Conservation (phyloP, 2,888 invertebrate species). For the Mimachlamys varia region DNA sequence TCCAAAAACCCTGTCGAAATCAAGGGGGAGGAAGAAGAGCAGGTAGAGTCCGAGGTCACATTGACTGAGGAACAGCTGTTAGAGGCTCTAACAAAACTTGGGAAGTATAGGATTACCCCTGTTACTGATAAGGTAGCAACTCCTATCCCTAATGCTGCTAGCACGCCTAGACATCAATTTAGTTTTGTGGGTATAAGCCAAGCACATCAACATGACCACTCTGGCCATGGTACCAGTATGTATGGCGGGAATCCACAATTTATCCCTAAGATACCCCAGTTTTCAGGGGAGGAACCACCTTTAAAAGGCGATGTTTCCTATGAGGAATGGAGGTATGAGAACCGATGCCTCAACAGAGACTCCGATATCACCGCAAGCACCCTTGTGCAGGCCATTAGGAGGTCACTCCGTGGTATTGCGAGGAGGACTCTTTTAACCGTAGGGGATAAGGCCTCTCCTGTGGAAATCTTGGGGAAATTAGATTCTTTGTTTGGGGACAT, state of each 20-base stretch:
- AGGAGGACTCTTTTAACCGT: conserved; percentile 46
- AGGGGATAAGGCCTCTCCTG: conserved; percentile 43
- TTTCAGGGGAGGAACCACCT: conserved; percentile 48
- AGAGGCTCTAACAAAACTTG: too few relatives aligned
- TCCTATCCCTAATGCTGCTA: too few relatives aligned
- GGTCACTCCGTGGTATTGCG: conserved; percentile 48
- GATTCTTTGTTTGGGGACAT: conserved; percentile 47
- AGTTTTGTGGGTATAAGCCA: not conserved
- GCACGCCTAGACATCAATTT: not conserved
- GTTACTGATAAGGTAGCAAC: too few relatives aligned
- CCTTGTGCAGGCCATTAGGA: conserved; percentile 43
- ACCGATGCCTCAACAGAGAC: conserved; percentile 36
- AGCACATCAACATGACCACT: not conserved
- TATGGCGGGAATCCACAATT: not conserved
- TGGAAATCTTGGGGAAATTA: conserved; percentile 42
- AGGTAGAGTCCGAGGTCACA: too few relatives aligned
- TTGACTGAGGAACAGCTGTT: too few relatives aligned
- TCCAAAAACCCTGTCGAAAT: too few relatives aligned
- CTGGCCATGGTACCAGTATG: not conserved
- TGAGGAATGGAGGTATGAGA: conserved; percentile 48
- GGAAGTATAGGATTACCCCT: too few relatives aligned
- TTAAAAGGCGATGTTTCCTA: conserved; percentile 48
- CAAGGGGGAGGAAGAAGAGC: too few relatives aligned
- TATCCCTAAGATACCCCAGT: conserved; percentile 47
- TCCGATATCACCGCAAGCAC: not conserved